phyloP scores from a whole-genome alignment of 2,888 invertebrate species.

The Gnatocerus cornutus region DNA sequence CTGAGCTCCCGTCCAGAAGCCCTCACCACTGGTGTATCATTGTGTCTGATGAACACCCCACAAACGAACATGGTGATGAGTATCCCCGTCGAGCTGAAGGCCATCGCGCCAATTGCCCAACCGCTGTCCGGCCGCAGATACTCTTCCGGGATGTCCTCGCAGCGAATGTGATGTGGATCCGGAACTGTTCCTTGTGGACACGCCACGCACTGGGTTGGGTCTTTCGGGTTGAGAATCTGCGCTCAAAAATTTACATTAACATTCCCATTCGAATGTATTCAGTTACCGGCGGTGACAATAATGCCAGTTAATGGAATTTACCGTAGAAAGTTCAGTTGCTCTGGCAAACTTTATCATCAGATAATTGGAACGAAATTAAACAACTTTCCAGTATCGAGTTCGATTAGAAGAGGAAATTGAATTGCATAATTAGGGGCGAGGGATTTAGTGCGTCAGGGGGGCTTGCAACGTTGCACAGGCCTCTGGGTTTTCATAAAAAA shows the following conservation, averaged over 20 bases:
- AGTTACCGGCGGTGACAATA: slow-evolving; percentile 26
- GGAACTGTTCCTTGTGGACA: slow-evolving; percentile 91
- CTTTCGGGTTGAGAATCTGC: slow-evolving; percentile 85
- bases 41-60: slow-evolving; percentile 78
- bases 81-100: slow-evolving; percentile 86
- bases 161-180: slow-evolving; percentile 81
- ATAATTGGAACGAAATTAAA: slow-evolving; percentile 44
- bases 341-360: slow-evolving; percentile 33
- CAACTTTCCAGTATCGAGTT: slow-evolving; percentile 41
- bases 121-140: slow-evolving; percentile 87
- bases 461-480: too few relatives aligned
- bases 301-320: slow-evolving; percentile 34
- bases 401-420: slow-evolving; percentile 39
- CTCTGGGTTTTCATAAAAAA: too few relatives aligned
- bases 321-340: slow-evolving; percentile 26
- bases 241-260: slow-evolving; percentile 46
- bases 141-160: slow-evolving; percentile 86
- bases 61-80: slow-evolving; percentile 80
- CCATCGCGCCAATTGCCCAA: slow-evolving; percentile 96
- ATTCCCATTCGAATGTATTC: slow-evolving; percentile 15
- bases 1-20: slow-evolving; percentile 93
- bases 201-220: slow-evolving; percentile 88
- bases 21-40: slow-evolving; percentile 97
- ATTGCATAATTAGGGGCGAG: slow-evolving; percentile 30
- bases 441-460: not conserved